Conservation (phyloP, 2,797 vertebrate genomes). For the Catamblyrhynchus diadema region DNA sequence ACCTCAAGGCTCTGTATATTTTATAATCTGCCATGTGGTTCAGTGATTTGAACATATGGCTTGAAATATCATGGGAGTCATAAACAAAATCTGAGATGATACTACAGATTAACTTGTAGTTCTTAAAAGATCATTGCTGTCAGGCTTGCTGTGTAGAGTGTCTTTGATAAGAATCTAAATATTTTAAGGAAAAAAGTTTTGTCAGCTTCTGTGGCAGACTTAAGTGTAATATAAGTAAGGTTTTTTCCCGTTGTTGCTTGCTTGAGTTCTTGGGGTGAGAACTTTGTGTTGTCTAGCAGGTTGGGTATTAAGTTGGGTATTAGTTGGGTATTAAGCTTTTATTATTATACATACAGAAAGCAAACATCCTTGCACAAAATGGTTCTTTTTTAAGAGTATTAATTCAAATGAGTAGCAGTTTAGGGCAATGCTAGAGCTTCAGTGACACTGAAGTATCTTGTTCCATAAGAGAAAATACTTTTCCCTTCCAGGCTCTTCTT, state of each 20-base stretch:
- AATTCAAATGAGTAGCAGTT: neutral
- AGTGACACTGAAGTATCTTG: neutral
- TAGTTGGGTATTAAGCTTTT: neutral
- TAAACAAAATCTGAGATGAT: neutral
- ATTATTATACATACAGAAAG: neutral
- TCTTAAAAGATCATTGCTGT: neutral
- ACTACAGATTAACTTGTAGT: neutral
- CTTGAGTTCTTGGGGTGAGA: neutral
- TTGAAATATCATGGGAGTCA: neutral
- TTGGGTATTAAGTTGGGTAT: neutral
- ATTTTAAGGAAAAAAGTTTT: neutral
- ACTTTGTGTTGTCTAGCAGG: neutral
- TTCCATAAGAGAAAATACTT: neutral
- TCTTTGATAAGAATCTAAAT: neutral
- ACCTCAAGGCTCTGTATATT: neutral
- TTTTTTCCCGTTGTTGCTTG: neutral
- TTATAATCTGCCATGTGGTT: neutral
- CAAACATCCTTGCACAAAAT: neutral
- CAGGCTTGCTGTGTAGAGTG: neutral
- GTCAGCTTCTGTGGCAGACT: neutral
- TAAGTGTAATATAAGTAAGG: neutral
- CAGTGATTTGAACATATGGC: neutral
- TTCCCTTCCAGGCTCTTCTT: neutral
- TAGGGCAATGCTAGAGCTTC: neutral
- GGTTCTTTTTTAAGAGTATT: rapidly evolving